Evolutionary conservation across 2,113 vertebrate genomes (phyloP), one percentile per base, ranked within the genome.

Genomic region (Platycercus adscitus): DNA sequence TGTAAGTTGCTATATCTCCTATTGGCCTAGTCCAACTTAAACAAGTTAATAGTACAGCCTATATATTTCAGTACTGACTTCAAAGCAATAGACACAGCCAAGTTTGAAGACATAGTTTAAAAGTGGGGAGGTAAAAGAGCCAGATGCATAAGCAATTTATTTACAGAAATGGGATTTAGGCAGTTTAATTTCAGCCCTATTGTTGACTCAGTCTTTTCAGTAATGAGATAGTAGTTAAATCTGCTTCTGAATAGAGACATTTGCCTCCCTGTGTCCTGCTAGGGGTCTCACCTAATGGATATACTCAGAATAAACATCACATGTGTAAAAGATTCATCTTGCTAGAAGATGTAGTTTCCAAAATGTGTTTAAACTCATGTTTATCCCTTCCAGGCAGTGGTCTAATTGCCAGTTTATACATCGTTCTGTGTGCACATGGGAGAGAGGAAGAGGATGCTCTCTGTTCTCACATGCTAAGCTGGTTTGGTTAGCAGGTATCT

Each of bases 241-340:
- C 2, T 29, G 7, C 29, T 56, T 4, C 41, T 76, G 14, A 47
- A 78, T 58, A 58, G 8, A 44, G 8, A 81, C 55, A 9, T 53
- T 89, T 39, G 33, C 5, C 19, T 76, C 44, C 65, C 50, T 80
- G 33, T 68, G 35, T 89, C 46, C 58, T 63, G 10, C 63, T 53
- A 81, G 23, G 89, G n/a, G 13, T 55, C 52, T 90, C 33, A 37
- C 6, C 5, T 39, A 43, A 37, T 37, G 39, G 72, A 86, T 89
- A 83, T 76, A 58, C 26, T 80, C 72, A 96, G 46, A 82, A 86
- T 61, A 25, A 47, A 61, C n/a, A 80, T 52, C 55, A 72, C 7
- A 2, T 26, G 12, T 86, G 47, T 37, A 83, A 33, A 90, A 73
- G 7, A 20, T 63, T 20, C 25, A 14, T 53, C 65, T 70, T 19